phyloP scores from a whole-genome alignment of 2,888 invertebrate genomes.

The Apodemia hepburni region DNA sequence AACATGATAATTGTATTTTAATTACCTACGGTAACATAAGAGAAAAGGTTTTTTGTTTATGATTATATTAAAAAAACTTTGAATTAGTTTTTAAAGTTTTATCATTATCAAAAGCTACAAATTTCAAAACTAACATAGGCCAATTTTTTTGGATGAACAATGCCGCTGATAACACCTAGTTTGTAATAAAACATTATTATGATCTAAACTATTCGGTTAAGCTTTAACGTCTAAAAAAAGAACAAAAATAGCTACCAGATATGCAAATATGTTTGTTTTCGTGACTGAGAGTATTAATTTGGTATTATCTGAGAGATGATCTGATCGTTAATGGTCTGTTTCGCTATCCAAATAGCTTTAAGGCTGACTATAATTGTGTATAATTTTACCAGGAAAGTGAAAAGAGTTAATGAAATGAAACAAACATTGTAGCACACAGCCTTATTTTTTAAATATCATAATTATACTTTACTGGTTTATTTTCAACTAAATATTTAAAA shows the following conservation, averaged over 20 bases:
- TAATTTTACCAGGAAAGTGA: slow-evolving; percentile 18
- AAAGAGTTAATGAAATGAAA: slow-evolving; percentile 7
- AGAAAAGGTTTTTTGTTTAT: no score
- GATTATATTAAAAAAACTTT: no score
- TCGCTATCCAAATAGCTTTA: slow-evolving; percentile 71
- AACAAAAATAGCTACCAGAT: slow-evolving; percentile 37
- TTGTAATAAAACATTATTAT: neutral
- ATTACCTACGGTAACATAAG: no score
- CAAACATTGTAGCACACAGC: neutral
- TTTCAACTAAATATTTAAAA: no score
- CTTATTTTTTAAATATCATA: neutral
- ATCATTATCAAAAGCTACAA: no score
- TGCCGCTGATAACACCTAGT: neutral
- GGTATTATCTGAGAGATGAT: slow-evolving; percentile 61
- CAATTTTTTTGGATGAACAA: no score
- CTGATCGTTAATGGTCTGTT: slow-evolving; percentile 59
- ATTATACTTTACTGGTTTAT: no score
- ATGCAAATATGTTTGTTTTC: slow-evolving; percentile 77
- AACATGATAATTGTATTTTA: no score
- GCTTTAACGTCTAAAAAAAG: slow-evolving; percentile 21
- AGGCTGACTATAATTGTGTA: slow-evolving; percentile 36
- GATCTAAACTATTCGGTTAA: slow-evolving; percentile 36
- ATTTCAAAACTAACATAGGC: no score
- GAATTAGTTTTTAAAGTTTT: no score
- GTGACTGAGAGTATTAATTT: slow-evolving; percentile 61